Evolutionary conservation across 2,797 vertebrate genomes (phyloP).

Genomic region (Oophaga sylvatica): DNA sequence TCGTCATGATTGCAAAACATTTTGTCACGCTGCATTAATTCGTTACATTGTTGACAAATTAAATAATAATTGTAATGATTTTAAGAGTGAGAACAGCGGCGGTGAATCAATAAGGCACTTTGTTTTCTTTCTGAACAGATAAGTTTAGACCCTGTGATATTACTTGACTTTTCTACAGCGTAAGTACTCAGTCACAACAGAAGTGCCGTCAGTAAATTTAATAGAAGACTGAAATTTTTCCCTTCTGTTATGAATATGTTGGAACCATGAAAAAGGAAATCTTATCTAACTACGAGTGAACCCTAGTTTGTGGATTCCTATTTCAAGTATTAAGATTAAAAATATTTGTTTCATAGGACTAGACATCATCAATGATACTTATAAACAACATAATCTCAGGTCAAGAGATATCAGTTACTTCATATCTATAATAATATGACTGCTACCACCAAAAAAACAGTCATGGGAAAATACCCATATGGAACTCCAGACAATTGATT

Average conservation of each 20-base stretch:
- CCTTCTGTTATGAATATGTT: not conserved
- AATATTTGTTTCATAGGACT: not conserved
- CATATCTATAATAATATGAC: too few species aligned
- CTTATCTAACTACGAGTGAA: not conserved
- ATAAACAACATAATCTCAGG: too few species aligned
- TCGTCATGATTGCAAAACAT: constrained; percentile 50
- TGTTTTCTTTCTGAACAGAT: not conserved
- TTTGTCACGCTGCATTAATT: constrained; percentile 51
- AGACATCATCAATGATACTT: too few species aligned
- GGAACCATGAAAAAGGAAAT: not conserved
- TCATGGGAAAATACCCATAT: too few species aligned
- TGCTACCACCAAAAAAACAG: too few species aligned
- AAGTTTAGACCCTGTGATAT: not conserved
- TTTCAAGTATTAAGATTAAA: not conserved
- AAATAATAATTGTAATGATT: constrained; percentile 40
- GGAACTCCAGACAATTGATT: too few species aligned
- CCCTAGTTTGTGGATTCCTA: not conserved
- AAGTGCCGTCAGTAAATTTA: not conserved
- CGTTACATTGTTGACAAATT: constrained; percentile 48
- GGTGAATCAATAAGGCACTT: constrained; percentile 20
- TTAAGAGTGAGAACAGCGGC: constrained; percentile 12
- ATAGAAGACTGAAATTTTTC: not conserved
- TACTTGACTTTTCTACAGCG: not conserved
- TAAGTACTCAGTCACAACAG: not conserved
- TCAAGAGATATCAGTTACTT: too few species aligned